Evolutionary conservation across 2,797 vertebrate species (phyloP), one percentile per base, ranked within the genome.

Genomic region (Cephalopachus bancanus): DNA sequence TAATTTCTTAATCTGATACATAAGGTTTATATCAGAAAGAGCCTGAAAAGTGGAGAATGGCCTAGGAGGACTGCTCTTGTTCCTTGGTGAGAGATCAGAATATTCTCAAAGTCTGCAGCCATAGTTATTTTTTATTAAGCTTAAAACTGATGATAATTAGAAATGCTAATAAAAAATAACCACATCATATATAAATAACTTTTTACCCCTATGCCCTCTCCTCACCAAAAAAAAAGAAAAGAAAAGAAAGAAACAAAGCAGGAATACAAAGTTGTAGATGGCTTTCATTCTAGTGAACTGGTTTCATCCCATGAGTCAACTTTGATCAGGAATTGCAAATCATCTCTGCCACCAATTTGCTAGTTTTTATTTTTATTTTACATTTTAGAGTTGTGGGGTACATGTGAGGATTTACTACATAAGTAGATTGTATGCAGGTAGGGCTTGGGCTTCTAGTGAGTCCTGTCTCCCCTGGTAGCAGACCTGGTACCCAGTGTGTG

Each of bases 111-210:
- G 49, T 79, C 79, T 89, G 24, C 28, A 81, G 57, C 26, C 15
- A 67, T 9, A 74, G 30, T 49, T 89, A 30, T 33, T 71, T 85
- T 64, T 91, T 14, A 74, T 69, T 57, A 86, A 49, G 62, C 51
- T 74, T 19, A 59, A 95, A 95, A 87, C 1, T 11, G 24, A 55
- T 64, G 10, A 86, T n/a, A 9, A 83, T 28, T 83, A 89, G 75
- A 75, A 90, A 94, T 51, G 49, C 49, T 64, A 74, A 88, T 44
- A 19, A 67, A 84, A 55, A 72, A 79, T 79, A 92, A 67, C 4
- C 16, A 24, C 10, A 78, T 72, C 69, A 20, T 80, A 37, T 20
- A 24, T 22, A 71, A 85, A 93, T 26, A 71, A 44, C 20, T 49
- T 37, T 24, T 14, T 51, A 33, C 53, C 67, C 92, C 19, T 71